Percentiles rank a stretch among this genome's conserved stretches.
Evolutionary conservation across 1,140 invertebrate species (phyloP).

Genomic region (Acromyrmex charruanus): DNA sequence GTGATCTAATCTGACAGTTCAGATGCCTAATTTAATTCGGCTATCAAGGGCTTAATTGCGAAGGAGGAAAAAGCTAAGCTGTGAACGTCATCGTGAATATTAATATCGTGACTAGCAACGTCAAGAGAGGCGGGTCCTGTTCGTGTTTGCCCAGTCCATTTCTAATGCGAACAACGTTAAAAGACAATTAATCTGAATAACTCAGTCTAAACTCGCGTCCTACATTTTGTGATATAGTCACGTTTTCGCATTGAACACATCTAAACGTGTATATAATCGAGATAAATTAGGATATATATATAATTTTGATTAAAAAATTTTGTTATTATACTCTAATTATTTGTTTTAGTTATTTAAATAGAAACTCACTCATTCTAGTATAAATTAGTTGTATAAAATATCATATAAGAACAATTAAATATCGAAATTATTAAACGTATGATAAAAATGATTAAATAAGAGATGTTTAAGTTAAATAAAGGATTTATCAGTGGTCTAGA

Average conservation of each 20-base stretch:
- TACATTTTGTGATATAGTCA: constrained; percentile 63
- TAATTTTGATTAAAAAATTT: not conserved
- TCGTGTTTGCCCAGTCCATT: constrained; percentile 30
- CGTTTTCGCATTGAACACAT: constrained; percentile 11
- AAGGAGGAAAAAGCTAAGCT: constrained; percentile 28
- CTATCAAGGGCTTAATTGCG: constrained; percentile 14
- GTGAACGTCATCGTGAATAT: constrained; percentile 41
- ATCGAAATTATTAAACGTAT: not conserved
- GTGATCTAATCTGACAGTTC: not conserved
- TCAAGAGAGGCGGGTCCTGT: constrained; percentile 22
- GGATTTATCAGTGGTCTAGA: not conserved
- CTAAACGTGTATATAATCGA: constrained; percentile 17
- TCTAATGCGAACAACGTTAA: constrained; percentile 71
- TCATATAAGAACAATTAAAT: not conserved
- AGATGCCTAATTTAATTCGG: not conserved
- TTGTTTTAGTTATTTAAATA: not conserved
- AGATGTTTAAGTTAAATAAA: not conserved
- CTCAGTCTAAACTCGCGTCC: constrained; percentile 70
- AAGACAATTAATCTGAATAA: constrained; percentile 82
- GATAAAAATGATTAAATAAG: not conserved
- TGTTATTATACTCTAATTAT: not conserved
- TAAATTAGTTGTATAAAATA: not conserved
- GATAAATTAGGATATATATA: not conserved
- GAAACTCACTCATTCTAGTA: not conserved
- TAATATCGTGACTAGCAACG: constrained; percentile 58